Evolutionary conservation across 2,797 vertebrate species (phyloP), one percentile per base, ranked within the genome.

Genomic region (Megaceryle alcyon): DNA sequence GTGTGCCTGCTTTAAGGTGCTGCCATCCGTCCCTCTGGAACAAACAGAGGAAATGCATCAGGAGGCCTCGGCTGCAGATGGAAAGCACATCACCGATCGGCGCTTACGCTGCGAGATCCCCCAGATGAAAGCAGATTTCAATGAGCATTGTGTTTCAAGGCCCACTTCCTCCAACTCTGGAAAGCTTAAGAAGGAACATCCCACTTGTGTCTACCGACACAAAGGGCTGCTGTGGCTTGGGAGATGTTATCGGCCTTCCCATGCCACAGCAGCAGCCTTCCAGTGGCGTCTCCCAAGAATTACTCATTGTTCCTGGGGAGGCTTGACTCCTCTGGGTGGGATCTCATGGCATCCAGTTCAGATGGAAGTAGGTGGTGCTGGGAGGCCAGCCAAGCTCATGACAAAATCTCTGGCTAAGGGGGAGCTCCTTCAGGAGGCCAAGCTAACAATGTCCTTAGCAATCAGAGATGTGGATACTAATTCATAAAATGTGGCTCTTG

Each of bases 11-110:
- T 75, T 88, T 84, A 97, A 97, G 97, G 97, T 97, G 96, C 96
- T 98, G 95, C 97, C 97, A 97, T 97, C 97, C 97, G 97, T 97
- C 96, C 96, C 94, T 90, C 85, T 81, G 90, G 97, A 98, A 98
- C 98, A 98, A 98, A 98, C 96, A 98, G 90, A 97, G 98, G 98
- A 98, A 98, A 97, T 98, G 96, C 96, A 98, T 97, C 96, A 97
- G 93, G 96, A 96, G 96, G 83, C 96, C 94, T 95, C 69, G 6
- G 86, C 95, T 83, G 92, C 96, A 96, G 97, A 97, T 95, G 97
- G 97, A 98, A 97, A 92, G 95, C 96, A 95, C 97, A 97, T 98
- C 97, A 69, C 51, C 3, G 17, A 95, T 78, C 23, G 0, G 94
- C 35, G 70, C 90, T 97, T 97, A 87, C 33, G 46, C 91, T 3